Evolutionary conservation across 2,888 invertebrate species (phyloP), one percentile per base, ranked within the genome.

Genomic region (Platypus cylindrus): DNA sequence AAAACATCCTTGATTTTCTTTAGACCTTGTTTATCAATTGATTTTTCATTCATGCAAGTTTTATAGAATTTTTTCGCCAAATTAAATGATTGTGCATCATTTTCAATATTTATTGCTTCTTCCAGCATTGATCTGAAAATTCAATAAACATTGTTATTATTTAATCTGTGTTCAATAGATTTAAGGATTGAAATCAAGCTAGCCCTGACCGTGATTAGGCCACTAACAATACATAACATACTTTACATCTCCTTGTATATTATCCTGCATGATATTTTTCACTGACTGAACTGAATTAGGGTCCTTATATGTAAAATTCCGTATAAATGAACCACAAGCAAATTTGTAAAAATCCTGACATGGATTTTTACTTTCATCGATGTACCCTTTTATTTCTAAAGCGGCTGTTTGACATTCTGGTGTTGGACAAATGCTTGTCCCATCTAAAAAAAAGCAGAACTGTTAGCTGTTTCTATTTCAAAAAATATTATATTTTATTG

Each of bases 311-410:
- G 69, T 64, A 0, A 73, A 75, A 38, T 66, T 68, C 50, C 71
- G 68, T 30, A 79, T 60, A 59, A 80, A 83, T 8, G 70, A 69
- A 7, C 82, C 82, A 50, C 83, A 83, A 1, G 81, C 71, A 54
- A 78, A 82, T 48, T 73, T 66, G 58, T 82, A 83, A 60, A 83
- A 83, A 54, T 83, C 78, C 46, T 81, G 78, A 52, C 83, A 83
- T 0, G 82, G 82, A 44, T 79, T 73, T 15, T 74, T 70, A 5
- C 60, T 57, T 3, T 64, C 58, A 48, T 83, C 75, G 69, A 82
- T 75, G 53, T 74, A 75, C 37, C 66, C 61, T 20, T 80, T 60
- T 13, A 83, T 62, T 41, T 70, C 69, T 3, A 76, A 72, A 1
- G 82, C 79, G 74, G 47, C 45, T 14, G 39, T 40, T 17, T 49